phyloP scores from a whole-genome alignment of 2,888 invertebrate genomes.

The Amiota minor region DNA sequence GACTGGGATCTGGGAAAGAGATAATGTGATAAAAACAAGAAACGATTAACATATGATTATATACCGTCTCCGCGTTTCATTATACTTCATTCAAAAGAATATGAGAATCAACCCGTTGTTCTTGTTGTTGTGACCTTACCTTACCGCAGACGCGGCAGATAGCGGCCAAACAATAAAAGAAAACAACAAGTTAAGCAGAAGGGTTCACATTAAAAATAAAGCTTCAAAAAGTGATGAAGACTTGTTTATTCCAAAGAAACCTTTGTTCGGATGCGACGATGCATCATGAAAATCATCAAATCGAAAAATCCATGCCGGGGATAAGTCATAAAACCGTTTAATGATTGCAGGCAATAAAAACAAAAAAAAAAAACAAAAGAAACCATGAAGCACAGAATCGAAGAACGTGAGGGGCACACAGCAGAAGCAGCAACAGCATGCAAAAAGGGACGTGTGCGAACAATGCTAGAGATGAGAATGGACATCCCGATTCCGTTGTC shows the following conservation, averaged over 20 bases:
- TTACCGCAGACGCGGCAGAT: neutral
- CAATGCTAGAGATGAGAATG: slow-evolving; percentile 1
- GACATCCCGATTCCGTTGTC: neutral
- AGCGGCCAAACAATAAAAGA: neutral
- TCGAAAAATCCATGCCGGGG: slow-evolving; percentile 19
- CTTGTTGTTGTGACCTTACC: slow-evolving; percentile 3
- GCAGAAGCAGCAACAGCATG: neutral
- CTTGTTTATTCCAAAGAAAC: neutral
- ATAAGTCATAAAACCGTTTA: slow-evolving; percentile 17
- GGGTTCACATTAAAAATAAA: neutral
- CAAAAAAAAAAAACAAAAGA: neutral
- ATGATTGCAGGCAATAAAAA: slow-evolving; percentile 19
- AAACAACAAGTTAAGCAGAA: neutral
- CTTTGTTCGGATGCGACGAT: slow-evolving; percentile 10
- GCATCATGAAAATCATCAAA: neutral
- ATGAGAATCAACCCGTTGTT: neutral
- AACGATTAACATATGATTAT: neutral
- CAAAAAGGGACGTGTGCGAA: slow-evolving; percentile 8
- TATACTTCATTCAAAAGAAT: neutral
- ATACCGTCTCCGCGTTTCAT: neutral
- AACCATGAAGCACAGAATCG: neutral
- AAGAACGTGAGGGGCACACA: too few relatives aligned
- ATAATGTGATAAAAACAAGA: neutral
- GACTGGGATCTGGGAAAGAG: slow-evolving; percentile 79
- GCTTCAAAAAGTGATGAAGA: neutral